phyloP scores from a whole-genome alignment of 1,140 invertebrate genomes.

The Aleiodes sp. region DNA sequence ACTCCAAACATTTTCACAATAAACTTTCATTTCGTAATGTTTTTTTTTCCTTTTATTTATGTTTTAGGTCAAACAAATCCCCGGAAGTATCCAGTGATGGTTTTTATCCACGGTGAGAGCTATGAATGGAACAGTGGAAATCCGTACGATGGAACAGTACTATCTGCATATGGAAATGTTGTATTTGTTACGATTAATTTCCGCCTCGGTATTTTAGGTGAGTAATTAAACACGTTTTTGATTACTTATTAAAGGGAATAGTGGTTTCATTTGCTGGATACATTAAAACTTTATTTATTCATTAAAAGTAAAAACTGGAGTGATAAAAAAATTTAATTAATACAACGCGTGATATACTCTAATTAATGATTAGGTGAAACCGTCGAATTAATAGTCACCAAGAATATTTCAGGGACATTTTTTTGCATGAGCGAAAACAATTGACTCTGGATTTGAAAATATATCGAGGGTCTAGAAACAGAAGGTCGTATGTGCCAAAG shows the following conservation, averaged over 20 bases:
- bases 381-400: no score
- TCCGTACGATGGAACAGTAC: slow-evolving; percentile 87
- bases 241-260: slow-evolving; percentile 8
- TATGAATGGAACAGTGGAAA: slow-evolving; percentile 94
- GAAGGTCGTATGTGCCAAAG: no score
- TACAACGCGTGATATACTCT: no score
- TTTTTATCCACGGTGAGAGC: slow-evolving; percentile 92
- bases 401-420: no score
- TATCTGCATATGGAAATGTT: slow-evolving; percentile 88
- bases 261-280: no score
- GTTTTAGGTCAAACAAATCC: slow-evolving; percentile 64
- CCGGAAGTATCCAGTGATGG: slow-evolving; percentile 79
- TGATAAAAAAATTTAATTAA: no score
- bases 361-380: no score
- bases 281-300: no score
- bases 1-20: neutral
- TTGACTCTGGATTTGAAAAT: no score
- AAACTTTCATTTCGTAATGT: neutral
- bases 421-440: no score
- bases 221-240: slow-evolving; percentile 41
- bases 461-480: no score
- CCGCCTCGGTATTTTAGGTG: slow-evolving; percentile 90
- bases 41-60: slow-evolving; percentile 12
- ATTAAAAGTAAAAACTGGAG: no score
- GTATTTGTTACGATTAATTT: slow-evolving; percentile 95